Base-by-base conservation (phyloP, 2,113 vertebrate species). In the Calyptommatus sinebrachiatus region DNA sequence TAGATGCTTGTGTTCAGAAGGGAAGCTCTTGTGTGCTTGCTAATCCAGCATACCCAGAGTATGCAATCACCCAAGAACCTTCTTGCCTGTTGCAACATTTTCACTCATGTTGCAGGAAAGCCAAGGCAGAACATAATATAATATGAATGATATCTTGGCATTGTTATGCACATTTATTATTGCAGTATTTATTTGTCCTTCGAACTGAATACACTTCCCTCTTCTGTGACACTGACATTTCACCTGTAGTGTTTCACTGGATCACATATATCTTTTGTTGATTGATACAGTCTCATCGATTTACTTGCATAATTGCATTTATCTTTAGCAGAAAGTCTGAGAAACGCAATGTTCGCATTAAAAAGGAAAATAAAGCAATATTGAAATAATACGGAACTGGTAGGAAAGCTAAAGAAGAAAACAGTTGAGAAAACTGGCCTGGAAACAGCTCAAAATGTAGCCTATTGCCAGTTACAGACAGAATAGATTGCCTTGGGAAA, bases 291-390 rank as follows among this genome's bases (percentile, higher is more conserved):
- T 18, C 50, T 70, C 48, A 8, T 72, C 7, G 26, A 21, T 22
- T 68, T 77, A 65, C 28, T 68, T 77, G 46, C 20, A n/a, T 46
- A 48, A 48, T 48, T 48, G 46, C 10, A 10, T 10, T 48, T 10
- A 48, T 48, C 46, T 48, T 48, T 10, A n/a, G n/a, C 28, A 22
- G 48, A 73, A 53, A 48, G 14, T 18, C 28, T 48, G 70, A 71
- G 48, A 73, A 73, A 48, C 1, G 1, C 0, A 20, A 35, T 5
- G 60, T 60, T 70, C 60, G 35, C 3, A 0, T n/a, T 3, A 14
- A 46, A 0, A 53, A 14, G 50, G 3, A 14, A 6, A 11, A 28
- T 6, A 3, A 1, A 4, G 0, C 0, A 7, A 18, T 21, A 21
- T 24, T 8, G 3, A n/a, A 28, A 24, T 66, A 80, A 31, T 62